Percentiles rank a stretch among this genome's conserved stretches.
phyloP scores from a whole-genome alignment of 2,797 vertebrate genomes.

The Pseudomugil tenellus region DNA sequence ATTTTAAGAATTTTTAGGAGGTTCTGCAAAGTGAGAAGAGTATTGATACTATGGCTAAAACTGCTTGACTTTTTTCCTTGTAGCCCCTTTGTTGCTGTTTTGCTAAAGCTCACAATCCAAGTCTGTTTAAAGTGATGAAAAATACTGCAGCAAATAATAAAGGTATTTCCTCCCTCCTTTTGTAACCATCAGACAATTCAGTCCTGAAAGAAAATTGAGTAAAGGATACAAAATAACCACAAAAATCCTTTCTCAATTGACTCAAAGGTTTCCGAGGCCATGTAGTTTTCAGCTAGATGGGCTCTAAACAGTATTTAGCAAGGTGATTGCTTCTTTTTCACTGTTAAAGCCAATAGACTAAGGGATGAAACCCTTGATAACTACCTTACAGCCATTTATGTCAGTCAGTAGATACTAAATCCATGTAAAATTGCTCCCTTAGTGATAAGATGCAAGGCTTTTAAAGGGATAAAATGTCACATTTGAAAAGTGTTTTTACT shows the following conservation, averaged over 20 bases:
- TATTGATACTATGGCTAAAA: neutral
- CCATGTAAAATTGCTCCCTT: constrained; percentile 19
- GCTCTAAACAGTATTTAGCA: constrained; percentile 38
- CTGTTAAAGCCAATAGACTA: constrained; percentile 17
- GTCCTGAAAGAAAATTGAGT: constrained; percentile 4
- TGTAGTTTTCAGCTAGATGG: constrained; percentile 52
- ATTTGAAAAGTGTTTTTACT: neutral
- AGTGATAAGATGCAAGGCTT: constrained; percentile 9
- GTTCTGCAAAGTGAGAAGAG: neutral
- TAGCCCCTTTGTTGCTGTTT: neutral
- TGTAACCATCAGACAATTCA: neutral
- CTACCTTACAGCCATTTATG: constrained; percentile 40
- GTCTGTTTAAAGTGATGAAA: neutral
- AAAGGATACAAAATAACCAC: constrained; percentile 19
- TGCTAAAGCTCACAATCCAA: neutral
- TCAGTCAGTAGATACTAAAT: constrained; percentile 18
- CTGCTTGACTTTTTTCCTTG: neutral
- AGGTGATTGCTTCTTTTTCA: constrained; percentile 14
- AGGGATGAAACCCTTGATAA: constrained; percentile 29
- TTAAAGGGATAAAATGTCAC: neutral
- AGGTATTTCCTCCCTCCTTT: neutral
- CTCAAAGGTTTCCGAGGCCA: constrained; percentile 35
- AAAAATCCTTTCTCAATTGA: constrained; percentile 37
- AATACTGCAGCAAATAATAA: neutral
- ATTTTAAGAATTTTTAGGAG: neutral